phyloP scores from a whole-genome alignment of 2,113 vertebrate genomes.

The Megaptera novaeangliae region DNA sequence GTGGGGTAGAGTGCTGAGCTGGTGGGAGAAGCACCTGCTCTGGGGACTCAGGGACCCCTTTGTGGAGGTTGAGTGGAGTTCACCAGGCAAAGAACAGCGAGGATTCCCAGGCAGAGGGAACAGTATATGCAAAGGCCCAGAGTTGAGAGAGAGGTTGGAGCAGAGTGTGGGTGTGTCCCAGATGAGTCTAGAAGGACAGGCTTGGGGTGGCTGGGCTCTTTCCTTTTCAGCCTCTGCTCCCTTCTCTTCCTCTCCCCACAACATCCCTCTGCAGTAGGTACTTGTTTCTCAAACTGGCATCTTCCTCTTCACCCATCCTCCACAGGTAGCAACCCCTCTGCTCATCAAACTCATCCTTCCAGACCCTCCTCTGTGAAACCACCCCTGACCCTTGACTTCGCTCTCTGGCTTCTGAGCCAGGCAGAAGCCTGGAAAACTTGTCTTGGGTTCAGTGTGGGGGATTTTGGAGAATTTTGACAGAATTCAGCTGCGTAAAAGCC shows the following conservation, averaged over 20 bases:
- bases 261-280: not conserved
- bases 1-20: not conserved
- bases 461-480: not conserved
- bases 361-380: not conserved
- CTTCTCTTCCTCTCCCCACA: not conserved
- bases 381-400: not conserved
- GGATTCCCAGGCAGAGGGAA: not conserved
- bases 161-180: not conserved
- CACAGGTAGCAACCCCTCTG: not conserved
- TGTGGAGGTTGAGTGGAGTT: not conserved
- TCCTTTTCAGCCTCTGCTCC: not conserved
- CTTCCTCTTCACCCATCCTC: not conserved
- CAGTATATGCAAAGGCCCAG: not conserved
- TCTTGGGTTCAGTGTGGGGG: not conserved
- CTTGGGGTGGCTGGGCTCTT: not conserved
- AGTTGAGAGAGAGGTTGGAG: not conserved
- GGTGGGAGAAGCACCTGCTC: not conserved
- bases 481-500: not conserved
- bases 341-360: not conserved
- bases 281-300: not conserved
- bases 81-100: not conserved
- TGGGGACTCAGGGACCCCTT: not conserved
- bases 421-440: not conserved
- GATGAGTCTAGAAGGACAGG: not conserved
- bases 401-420: not conserved